Base-by-base conservation (phyloP, 2,113 vertebrate genomes). In the Petrocephalus microphthalmus region DNA sequence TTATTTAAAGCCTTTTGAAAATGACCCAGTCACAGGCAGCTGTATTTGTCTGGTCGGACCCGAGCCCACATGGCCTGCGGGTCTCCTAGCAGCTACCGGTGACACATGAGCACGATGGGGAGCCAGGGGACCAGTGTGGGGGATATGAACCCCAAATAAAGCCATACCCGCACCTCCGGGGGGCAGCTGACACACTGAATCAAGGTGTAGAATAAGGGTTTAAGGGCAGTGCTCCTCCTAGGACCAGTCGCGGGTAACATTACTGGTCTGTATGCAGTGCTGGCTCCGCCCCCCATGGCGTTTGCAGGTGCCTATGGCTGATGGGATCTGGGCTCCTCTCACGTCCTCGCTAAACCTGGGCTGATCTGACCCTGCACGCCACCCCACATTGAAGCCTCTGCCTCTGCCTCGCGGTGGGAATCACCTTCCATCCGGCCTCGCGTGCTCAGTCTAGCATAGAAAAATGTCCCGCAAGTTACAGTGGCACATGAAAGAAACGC, bases 1-100 rank as follows among this genome's bases (percentile, higher is more conserved):
- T 92, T 93, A 88, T 92, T 92, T 92, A 91, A 90, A 51, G 89
- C 89, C 84, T 85, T 88, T 90, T 93, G 93, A 94, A 91, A 88
- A 33, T 88, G 86, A 42, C 91, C 93, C 92, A 93, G 91, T n/a
- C 19, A 2, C 7, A 83, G 91, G 88, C 92, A 94, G 93, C 92
- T 93, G 91, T 78, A 92, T 93, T 89, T 87, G 81, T 87, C 78
- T 42, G 5, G 42, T 81, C 20, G 29, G 49, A 81, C 49, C 67
- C 47, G 11, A 52, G 47, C 60, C 25, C 4, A 19, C n/a, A 10
- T 4, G 82, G 85, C 11, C 86, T 51, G 57, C 57, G 7, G 87
- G 86, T 89, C 86, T 93, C 90, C 89, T 82, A 33, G 37, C 78
- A 45, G 42, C 33, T 82, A 47, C 8, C 17, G 1, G n/a, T 17